These are phyloP conservation scores for Dipus sagitta DNA, from an alignment of 2,797 vertebrate species.

Conservation along the genomic window DNA sequence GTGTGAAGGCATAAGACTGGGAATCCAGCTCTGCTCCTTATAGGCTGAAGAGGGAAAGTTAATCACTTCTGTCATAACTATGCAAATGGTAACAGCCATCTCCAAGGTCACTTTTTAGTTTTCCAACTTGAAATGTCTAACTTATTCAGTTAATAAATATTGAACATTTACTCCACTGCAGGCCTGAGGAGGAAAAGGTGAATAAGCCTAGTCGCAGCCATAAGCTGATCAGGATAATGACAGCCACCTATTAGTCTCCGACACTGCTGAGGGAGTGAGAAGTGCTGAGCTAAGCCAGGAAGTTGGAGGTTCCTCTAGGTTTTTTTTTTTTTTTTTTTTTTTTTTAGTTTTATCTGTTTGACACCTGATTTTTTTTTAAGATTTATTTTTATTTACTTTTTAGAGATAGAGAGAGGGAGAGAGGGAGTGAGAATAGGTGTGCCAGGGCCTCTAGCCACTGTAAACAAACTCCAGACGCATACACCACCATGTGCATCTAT, in stretches of 20 bases:
- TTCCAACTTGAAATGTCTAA: constrained; percentile 61
- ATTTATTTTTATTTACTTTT: too few relatives aligned
- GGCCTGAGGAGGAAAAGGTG: constrained; percentile 41
- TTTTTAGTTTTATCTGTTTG: constrained; percentile 13
- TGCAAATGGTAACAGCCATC: not conserved
- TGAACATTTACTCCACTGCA: constrained; percentile 45
- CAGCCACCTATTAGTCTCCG: not conserved
- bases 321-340: constrained; percentile 36
- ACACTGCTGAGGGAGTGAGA: not conserved
- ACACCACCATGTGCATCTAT: too few relatives aligned
- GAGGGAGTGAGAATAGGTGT: too few relatives aligned
- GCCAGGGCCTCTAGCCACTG: too few relatives aligned
- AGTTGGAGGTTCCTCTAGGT: not conserved
- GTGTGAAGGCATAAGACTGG: not conserved
- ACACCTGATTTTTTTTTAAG: constrained; percentile 11
- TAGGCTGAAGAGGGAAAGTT: not conserved
- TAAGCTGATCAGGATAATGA: constrained; percentile 34
- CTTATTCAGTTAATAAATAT: constrained; percentile 43
- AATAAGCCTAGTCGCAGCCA: not conserved
- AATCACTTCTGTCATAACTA: constrained; percentile 28
- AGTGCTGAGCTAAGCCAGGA: constrained; percentile 37
- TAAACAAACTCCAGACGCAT: too few relatives aligned
- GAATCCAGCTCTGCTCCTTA: constrained; percentile 19
- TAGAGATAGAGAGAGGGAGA: too few relatives aligned
- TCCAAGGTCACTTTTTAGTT: constrained; percentile 48